Conservation (phyloP, 1,140 invertebrate genomes). For the Trypoxylus dichotomus region DNA sequence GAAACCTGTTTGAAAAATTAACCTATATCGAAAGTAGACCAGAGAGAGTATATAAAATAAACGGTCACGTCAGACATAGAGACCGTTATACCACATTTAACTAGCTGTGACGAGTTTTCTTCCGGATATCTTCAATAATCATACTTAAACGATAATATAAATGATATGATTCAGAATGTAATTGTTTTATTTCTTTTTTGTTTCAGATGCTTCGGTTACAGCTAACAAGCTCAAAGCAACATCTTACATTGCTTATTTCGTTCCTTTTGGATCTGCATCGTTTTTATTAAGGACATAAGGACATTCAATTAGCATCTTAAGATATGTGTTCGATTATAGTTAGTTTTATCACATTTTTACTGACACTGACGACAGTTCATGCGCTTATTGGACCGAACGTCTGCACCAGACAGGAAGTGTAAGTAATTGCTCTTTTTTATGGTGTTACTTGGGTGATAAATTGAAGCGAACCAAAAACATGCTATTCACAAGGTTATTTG, state of each 20-base stretch:
- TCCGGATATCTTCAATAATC: constrained; percentile 2
- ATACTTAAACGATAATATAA: background rate
- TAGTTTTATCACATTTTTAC: background rate
- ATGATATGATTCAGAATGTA: background rate
- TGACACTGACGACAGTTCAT: background rate
- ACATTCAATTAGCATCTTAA: background rate
- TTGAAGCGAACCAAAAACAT: background rate
- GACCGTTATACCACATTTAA: background rate
- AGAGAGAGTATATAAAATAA: too few species aligned
- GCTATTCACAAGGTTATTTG: background rate
- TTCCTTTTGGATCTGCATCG: background rate
- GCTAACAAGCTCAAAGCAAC: background rate
- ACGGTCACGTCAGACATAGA: background rate
- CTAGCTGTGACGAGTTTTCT: background rate
- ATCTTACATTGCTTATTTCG: background rate
- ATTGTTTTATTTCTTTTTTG: background rate
- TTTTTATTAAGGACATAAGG: background rate
- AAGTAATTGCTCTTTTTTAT: constrained; percentile 46
- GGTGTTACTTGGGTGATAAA: background rate
- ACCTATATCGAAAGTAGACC: too few species aligned
- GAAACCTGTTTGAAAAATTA: too few species aligned
- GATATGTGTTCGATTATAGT: background rate
- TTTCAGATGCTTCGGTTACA: constrained; percentile 2
- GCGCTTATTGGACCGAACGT: constrained; percentile 59
- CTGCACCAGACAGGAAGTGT: constrained; percentile 60